These are phyloP conservation scores for Microchrysa polita DNA, from an alignment of 2,888 invertebrate species.

Conservation along the genomic window DNA sequence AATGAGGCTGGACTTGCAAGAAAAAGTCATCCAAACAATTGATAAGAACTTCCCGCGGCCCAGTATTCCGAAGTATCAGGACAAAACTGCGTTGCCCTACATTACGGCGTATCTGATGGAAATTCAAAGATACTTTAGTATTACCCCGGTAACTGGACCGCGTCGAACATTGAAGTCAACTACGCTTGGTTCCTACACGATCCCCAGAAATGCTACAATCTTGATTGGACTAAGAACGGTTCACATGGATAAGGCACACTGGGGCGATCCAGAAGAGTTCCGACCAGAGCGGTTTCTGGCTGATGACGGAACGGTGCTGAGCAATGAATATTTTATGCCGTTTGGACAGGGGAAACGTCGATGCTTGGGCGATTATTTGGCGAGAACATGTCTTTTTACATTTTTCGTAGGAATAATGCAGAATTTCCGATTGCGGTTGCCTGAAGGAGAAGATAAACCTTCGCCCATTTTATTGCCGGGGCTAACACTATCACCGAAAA, in stretches of 20 bases:
- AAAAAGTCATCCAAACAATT: slow-evolving; percentile 68
- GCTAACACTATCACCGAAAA: slow-evolving; percentile 68
- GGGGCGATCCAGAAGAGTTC: slow-evolving; percentile 71
- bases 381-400: slow-evolving; percentile 70
- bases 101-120: slow-evolving; percentile 69
- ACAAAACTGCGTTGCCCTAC: slow-evolving; percentile 66
- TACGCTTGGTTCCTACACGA: slow-evolving; percentile 66
- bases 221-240: slow-evolving; percentile 68
- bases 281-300: slow-evolving; percentile 73
- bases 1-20: slow-evolving; percentile 69
- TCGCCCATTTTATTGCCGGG: slow-evolving; percentile 66
- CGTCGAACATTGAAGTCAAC: slow-evolving; percentile 68
- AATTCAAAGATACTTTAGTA: slow-evolving; percentile 68
- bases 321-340: slow-evolving; percentile 61
- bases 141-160: slow-evolving; percentile 69
- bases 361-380: slow-evolving; percentile 73
- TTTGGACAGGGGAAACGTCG: slow-evolving; percentile 69
- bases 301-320: slow-evolving; percentile 54
- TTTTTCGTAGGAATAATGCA: slow-evolving; percentile 71
- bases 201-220: slow-evolving; percentile 68
- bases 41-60: slow-evolving; percentile 58
- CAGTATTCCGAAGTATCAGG: slow-evolving; percentile 56
- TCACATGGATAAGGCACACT: slow-evolving; percentile 68
- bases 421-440: slow-evolving; percentile 65
- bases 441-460: slow-evolving; percentile 62